Base-by-base conservation (phyloP, 2,888 invertebrate genomes). In the Nebria brevicollis region DNA sequence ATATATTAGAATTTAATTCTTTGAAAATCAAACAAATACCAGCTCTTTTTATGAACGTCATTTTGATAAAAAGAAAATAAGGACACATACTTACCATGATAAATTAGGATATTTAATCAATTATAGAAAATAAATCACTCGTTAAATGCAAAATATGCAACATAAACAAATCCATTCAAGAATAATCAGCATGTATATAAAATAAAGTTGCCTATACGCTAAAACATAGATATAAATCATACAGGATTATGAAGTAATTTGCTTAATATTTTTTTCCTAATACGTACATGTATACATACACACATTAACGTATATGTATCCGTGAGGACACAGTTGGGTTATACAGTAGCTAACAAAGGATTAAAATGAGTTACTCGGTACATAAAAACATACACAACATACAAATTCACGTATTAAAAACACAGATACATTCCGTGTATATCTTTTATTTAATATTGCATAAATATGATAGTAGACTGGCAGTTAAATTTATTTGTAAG, bases 171-270 rank as follows among this genome's bases (percentile, higher is more conserved):
- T 34, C 4, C 34, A 34, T 34, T 34, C 34, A 34, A 34, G 34
- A 34, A 34, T 34, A 34, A 34, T 34, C 1, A 34, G 34, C 1
- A 0, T 5, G 5, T 5, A 34, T 34, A 34, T 34, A 34, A 34
- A 34, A 34, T 34, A 34, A 34, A 34, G 5, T 34, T 34, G 34
- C 54, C 54, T 11, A 54, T 54, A 74, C 25, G 8, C 43, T 79
- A 34, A 81, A 81, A 76, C 75, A 75, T 81, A 72, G 75, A 65
- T 20, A 65, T 75, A 81, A 81, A 70, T 75, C 72, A 81, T 81
- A 65, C 54, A 72, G 81, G 81, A 81, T 81, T 81, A 81, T 65
- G 75, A 76, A 75, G 76, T 75, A 81, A 81, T 81, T 81, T 81
- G 76, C 64, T 64, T 70, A 72, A 81, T 76, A 76, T 81, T 81